A percentile compares a stretch with the other conserved stretches of the same genome.
These are phyloP conservation scores for Criorhina ranunculi DNA, from an alignment of 2,888 invertebrate genomes.

Conservation along the genomic window DNA sequence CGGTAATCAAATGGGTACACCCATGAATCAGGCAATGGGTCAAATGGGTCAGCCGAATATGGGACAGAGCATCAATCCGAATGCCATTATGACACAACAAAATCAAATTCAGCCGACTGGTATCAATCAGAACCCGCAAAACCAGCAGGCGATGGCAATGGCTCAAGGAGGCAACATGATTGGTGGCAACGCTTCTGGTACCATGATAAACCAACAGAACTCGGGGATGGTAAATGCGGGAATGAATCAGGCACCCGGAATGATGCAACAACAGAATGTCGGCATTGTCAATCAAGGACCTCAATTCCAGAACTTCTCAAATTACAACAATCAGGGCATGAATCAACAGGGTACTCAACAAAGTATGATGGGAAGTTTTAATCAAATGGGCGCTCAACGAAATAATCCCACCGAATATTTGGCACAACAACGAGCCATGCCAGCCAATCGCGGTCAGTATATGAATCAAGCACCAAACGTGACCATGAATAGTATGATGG, in stretches of 20 bases:
- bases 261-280: constrained; percentile 82
- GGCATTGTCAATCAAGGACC: constrained; percentile 83
- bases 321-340: constrained; percentile 86
- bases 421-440: constrained; percentile 81
- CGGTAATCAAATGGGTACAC: constrained; percentile 84
- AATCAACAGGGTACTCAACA: constrained; percentile 83
- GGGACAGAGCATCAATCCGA: constrained; percentile 81
- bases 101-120: constrained; percentile 74
- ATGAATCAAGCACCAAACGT: constrained; percentile 91
- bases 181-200: constrained; percentile 78
- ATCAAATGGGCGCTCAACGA: constrained; percentile 83
- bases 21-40: constrained; percentile 85
- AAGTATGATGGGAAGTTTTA: constrained; percentile 83
- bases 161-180: constrained; percentile 81
- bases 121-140: constrained; percentile 82
- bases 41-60: constrained; percentile 83
- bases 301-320: constrained; percentile 87
- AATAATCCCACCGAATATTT: constrained; percentile 83
- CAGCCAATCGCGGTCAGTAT: constrained; percentile 83
- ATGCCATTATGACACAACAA: constrained; percentile 77
- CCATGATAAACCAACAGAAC: constrained; percentile 79
- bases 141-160: constrained; percentile 80
- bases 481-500: constrained; percentile 89
- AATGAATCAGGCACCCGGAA: constrained; percentile 77
- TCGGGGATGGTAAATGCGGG: constrained; percentile 80